phyloP scores from a whole-genome alignment of 1,140 invertebrate genomes.

The Druon quercuslanigerum region DNA sequence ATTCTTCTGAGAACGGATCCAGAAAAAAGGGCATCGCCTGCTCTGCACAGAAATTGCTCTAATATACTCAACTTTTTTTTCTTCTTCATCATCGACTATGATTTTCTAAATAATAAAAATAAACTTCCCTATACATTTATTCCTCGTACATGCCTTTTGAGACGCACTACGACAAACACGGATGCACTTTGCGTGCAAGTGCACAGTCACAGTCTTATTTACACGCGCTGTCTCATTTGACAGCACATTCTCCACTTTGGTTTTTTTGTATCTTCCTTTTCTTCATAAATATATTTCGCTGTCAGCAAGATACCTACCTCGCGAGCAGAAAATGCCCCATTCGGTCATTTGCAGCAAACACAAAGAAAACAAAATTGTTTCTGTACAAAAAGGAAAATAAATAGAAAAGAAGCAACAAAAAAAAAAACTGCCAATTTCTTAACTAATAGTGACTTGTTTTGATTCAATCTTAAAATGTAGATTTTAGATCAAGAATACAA shows the following conservation, averaged over 20 bases:
- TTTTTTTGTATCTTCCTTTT: slow-evolving; percentile 43
- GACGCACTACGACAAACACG: slow-evolving; percentile 56
- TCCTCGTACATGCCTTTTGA: slow-evolving; percentile 51
- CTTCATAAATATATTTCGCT: slow-evolving; percentile 43
- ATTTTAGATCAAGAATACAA: background rate
- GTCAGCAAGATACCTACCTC: slow-evolving; percentile 21
- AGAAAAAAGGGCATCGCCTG: background rate
- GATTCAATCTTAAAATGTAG: background rate
- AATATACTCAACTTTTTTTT: slow-evolving; percentile 42
- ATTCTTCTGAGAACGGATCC: background rate
- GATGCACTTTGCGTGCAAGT: slow-evolving; percentile 52
- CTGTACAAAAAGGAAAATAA: slow-evolving; percentile 29
- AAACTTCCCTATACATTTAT: slow-evolving; percentile 65
- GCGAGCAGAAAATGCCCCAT: slow-evolving; percentile 16
- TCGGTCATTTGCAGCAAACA: slow-evolving; percentile 4
- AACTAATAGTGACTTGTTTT: too few relatives aligned
- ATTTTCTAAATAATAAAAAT: slow-evolving; percentile 69
- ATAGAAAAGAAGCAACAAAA: slow-evolving; percentile 34
- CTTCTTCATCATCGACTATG: slow-evolving; percentile 42
- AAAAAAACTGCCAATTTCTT: background rate
- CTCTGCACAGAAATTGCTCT: slow-evolving; percentile 38
- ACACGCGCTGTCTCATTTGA: slow-evolving; percentile 48
- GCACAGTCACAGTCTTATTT: slow-evolving; percentile 67
- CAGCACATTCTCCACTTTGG: slow-evolving; percentile 59
- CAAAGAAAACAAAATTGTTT: slow-evolving; percentile 16